Conservation (phyloP, 2,797 vertebrate species). For the Ptychobarbus kaznakovi region DNA sequence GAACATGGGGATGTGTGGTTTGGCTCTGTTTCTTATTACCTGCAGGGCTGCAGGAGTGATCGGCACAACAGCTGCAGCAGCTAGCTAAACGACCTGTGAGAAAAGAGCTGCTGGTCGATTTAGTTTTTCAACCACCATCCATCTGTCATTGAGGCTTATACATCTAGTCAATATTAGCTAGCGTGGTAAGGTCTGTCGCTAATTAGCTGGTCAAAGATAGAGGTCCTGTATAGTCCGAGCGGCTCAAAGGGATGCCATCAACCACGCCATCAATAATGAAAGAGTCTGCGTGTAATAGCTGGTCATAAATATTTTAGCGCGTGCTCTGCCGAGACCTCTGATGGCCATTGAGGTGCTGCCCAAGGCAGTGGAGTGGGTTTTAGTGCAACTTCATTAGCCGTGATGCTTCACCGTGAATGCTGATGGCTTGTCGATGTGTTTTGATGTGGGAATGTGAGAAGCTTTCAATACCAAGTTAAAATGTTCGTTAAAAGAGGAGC, state of each 20-base stretch:
- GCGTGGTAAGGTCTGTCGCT: conserved; percentile 36
- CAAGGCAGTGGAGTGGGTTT: conserved; percentile 33
- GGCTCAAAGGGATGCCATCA: conserved; percentile 50
- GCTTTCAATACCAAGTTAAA: conserved; percentile 29
- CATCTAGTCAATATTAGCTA: conserved; percentile 54
- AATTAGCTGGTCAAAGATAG: conserved; percentile 58
- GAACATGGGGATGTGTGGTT: not conserved
- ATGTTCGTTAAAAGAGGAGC: conserved; percentile 5
- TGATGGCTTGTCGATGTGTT: conserved; percentile 40
- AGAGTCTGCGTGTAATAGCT: conserved; percentile 58
- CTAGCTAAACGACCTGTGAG: conserved; percentile 19
- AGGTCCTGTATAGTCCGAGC: conserved; percentile 32
- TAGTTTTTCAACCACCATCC: conserved; percentile 33
- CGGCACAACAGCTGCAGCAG: not conserved
- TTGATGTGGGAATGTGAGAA: conserved; percentile 36
- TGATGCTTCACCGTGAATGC: conserved; percentile 37
- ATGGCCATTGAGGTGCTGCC: conserved; percentile 46
- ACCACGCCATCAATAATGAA: conserved; percentile 63
- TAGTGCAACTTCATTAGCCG: conserved; percentile 49
- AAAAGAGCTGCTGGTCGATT: conserved; percentile 30
- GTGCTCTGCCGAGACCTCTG: conserved; percentile 39
- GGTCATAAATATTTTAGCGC: conserved; percentile 64
- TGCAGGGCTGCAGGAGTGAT: not conserved
- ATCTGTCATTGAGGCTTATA: conserved; percentile 31
- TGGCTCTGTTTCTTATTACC: conserved; percentile 13